phyloP scores from a whole-genome alignment of 2,113 vertebrate species.

The Etheostoma cragini region DNA sequence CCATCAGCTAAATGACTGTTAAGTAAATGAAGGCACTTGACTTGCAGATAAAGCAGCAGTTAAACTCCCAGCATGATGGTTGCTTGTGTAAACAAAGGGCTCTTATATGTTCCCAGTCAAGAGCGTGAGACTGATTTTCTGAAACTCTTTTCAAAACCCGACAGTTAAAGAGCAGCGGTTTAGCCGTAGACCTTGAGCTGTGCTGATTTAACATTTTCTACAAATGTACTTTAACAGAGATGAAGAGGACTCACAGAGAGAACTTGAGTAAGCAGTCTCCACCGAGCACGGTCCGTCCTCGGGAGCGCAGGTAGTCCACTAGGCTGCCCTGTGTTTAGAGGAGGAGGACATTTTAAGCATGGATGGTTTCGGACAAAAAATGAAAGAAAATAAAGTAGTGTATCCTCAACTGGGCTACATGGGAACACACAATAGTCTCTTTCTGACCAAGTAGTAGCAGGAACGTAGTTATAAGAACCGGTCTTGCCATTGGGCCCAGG shows the following conservation, averaged over 20 bases:
- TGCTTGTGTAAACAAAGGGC: slow-evolving; percentile 20
- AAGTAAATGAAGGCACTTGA: slow-evolving; percentile 24
- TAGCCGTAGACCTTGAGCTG: background rate
- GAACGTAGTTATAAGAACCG: no score
- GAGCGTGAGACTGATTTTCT: slow-evolving; percentile 14
- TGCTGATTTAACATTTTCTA: slow-evolving; percentile 15
- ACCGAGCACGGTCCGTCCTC: slow-evolving; percentile 93
- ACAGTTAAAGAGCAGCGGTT: slow-evolving; percentile 38
- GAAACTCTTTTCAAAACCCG: slow-evolving; percentile 21
- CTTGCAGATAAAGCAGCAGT: slow-evolving; percentile 16
- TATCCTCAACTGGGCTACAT: background rate
- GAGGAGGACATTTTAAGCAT: background rate
- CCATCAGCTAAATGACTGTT: slow-evolving; percentile 12
- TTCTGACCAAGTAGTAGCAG: no score
- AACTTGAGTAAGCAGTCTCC: slow-evolving; percentile 96
- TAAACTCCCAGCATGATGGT: background rate
- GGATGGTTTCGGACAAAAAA: background rate
- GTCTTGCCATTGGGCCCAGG: no score
- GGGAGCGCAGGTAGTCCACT: slow-evolving; percentile 95
- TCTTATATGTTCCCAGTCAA: slow-evolving; percentile 31
- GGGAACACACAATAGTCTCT: no score
- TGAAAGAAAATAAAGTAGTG: background rate
- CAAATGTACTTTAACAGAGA: background rate
- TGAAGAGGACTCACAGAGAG: slow-evolving; percentile 88
- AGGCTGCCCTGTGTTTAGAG: slow-evolving; percentile 89